Evolutionary conservation across 2,797 vertebrate species (phyloP), one percentile per base, ranked within the genome.

Genomic region (Erethizon dorsatum): DNA sequence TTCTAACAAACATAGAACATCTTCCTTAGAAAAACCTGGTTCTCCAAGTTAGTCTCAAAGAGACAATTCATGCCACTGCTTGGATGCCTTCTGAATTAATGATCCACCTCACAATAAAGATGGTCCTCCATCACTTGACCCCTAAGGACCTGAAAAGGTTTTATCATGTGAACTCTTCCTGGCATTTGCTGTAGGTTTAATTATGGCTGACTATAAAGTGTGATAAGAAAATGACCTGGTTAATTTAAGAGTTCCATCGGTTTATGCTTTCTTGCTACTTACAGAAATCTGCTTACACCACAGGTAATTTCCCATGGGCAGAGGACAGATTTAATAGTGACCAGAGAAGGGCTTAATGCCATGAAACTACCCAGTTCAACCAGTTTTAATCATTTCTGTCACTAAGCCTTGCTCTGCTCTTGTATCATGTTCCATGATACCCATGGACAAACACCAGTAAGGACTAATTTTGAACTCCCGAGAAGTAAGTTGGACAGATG

Each of bases 131-230:
- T 83, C 83, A 85, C 69, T 50, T 2, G 52, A 95, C 65, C 94
- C 80, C 59, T 52, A 77, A 94, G 87, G 57, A 79, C 84, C 69
- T 52, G 71, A 94, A 89, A 83, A 78, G 89, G 93, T 80, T 88
- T 86, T 94, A 14, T 75, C 93, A 31, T 59, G 50, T 95, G 94
- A 95, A 94, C 87, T 88, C 91, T 85, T 94, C 84, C 67, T 95
- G 91, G 90, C 82, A 92, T 95, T 97, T 96, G 77, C 95, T 84
- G 65, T 75, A 69, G 83, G 61, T 87, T 96, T 97, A 96, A 97
- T 98, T 97, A 94, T 88, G 63, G 84, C 96, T 95, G 91, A 92
- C 85, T 95, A 96, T 94, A 97, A 97, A 96, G 67, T 97, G 84
- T 96, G 95, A 95, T 96, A 95, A 95, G 93, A 97, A 97, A 96